Conservation (phyloP, 1,140 invertebrate species). For the Mylabris phalerata region DNA sequence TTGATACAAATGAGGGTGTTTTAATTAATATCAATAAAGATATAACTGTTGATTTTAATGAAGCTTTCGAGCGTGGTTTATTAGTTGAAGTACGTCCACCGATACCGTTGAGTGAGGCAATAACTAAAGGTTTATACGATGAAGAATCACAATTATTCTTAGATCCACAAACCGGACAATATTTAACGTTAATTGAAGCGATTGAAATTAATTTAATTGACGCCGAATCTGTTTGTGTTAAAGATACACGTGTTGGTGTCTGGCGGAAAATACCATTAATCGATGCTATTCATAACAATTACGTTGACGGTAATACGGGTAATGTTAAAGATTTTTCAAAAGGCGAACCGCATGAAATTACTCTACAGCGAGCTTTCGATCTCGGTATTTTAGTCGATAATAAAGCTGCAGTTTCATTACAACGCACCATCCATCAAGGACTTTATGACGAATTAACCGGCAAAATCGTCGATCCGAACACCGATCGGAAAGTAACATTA, state of each 20-base stretch:
- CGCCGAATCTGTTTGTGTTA: conserved; percentile 73
- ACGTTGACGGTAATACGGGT: conserved; percentile 67
- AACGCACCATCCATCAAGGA: conserved; percentile 79
- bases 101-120: conserved; percentile 74
- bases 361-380: conserved; percentile 74
- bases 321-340: conserved; percentile 60
- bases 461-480: conserved; percentile 73
- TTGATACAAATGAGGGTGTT: conserved; percentile 67
- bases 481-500: conserved; percentile 68
- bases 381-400: conserved; percentile 72
- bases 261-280: conserved; percentile 67
- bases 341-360: conserved; percentile 59
- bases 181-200: conserved; percentile 67
- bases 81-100: conserved; percentile 73
- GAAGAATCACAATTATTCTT: conserved; percentile 67
- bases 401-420: conserved; percentile 74
- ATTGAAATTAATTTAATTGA: conserved; percentile 70
- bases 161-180: conserved; percentile 68
- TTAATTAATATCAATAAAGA: conserved; percentile 55
- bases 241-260: conserved; percentile 68
- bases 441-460: conserved; percentile 73
- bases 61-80: conserved; percentile 79
- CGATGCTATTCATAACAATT: conserved; percentile 66
- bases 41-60: conserved; percentile 66
- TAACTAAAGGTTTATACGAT: conserved; percentile 77